Evolutionary conservation across 2,113 vertebrate species (phyloP), one percentile per base, ranked within the genome.

Genomic region (Stictonetta naevosa): DNA sequence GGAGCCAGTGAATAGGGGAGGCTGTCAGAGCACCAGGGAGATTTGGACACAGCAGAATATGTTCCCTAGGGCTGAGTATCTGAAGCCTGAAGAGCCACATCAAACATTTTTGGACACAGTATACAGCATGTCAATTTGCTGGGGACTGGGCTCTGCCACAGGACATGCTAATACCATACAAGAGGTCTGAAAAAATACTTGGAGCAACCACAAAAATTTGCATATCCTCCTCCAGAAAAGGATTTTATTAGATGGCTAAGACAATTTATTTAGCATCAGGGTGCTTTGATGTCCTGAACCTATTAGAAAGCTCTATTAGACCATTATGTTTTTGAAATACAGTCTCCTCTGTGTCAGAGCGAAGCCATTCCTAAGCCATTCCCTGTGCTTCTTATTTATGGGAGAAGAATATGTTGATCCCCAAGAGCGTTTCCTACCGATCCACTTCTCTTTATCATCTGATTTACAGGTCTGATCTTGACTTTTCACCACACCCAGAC

Each of bases 371-470:
- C 75, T 44, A 64, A 64, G 83, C 53, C 46, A n/a, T 95, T 79
- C 93, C 58, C 48, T n/a, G n/a, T 2, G 4, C 76, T 95, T 94
- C 56, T 40, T 84, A 81, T 48, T 42, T 89, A 84, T 0, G 8
- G 66, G 62, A 92, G 63, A 92, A 64, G 66, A 95, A 40, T 75
- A 58, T 12, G 44, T 75, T 86, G 62, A 50, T 95, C 83, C 34
- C 88, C 86, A 92, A 90, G 59, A 94, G 86, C 83, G 69, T 94
- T 96, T 96, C 95, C 92, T 93, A 94, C 91, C 85, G 86, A 95
- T 95, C 93, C 95, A 94, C 50, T 79, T 92, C 83, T 86, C 93
- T 92, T 84, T 92, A 95, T 95, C 88, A 73, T 82, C 88, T 20
- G 17, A 60, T 91, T 85, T 92, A 85, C 93, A 88, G 91, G 93